Evolutionary conservation across 1,140 invertebrate species (phyloP).

Genomic region (Panulirus ornatus): DNA sequence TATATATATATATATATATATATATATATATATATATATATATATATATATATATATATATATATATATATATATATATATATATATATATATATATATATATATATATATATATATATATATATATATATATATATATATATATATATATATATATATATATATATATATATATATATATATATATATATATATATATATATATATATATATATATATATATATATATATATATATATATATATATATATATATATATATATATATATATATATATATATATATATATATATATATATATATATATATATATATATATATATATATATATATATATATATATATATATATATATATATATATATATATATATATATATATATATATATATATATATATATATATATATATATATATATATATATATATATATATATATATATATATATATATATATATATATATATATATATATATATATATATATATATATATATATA

Average conservation of each 20-base stretch:
- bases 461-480: conserved; percentile 34
- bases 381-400: conserved; percentile 28
- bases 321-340: conserved; percentile 18
- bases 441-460: conserved; percentile 31
- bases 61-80: conserved; percentile 46
- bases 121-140: conserved; percentile 43
- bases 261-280: conserved; percentile 52
- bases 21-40: conserved; percentile 17
- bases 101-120: conserved; percentile 46
- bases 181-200: conserved; percentile 22
- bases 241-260: conserved; percentile 32
- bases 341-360: conserved; percentile 28
- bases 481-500: conserved; percentile 31
- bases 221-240: conserved; percentile 23
- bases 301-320: conserved; percentile 48
- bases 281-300: conserved; percentile 50
- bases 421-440: conserved; percentile 31
- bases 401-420: conserved; percentile 34
- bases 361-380: conserved; percentile 28
- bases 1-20: conserved; percentile 39
- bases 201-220: conserved; percentile 11
- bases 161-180: conserved; percentile 44
- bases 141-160: conserved; percentile 45
- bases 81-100: conserved; percentile 45
- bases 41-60: conserved; percentile 28